These are phyloP conservation scores for Chamaedrilus cognettii DNA, from an alignment of 2,888 invertebrate genomes.

Conservation along the genomic window DNA sequence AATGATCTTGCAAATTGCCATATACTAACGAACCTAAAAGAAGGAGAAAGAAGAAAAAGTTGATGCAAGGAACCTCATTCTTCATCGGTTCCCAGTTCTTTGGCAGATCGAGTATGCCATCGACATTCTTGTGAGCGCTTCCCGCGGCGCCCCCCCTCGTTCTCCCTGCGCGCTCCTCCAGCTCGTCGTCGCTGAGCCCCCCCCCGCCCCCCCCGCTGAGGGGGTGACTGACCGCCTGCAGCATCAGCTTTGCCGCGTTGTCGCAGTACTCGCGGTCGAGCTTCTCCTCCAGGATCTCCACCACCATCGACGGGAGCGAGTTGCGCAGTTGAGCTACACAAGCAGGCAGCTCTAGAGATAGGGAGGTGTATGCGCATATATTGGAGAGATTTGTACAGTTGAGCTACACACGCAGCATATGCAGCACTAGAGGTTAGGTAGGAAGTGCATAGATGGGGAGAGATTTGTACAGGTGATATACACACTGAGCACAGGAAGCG, in stretches of 20 bases:
- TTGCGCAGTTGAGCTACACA: conserved; percentile 48
- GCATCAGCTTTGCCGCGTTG: conserved; percentile 41
- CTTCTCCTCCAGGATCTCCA: conserved; percentile 53
- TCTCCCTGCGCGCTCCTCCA: too few relatives aligned
- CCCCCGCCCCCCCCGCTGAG: neutral
- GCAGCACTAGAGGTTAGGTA: too few relatives aligned
- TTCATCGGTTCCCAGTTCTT: conserved; percentile 42
- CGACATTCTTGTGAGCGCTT: neutral
- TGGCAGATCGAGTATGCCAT: conserved; percentile 31
- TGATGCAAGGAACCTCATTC: too few relatives aligned
- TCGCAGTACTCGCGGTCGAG: conserved; percentile 49
- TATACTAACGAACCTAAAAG: neutral
- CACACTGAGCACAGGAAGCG: too few relatives aligned
- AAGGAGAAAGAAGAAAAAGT: neutral
- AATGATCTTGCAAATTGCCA: neutral
- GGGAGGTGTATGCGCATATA: neutral
- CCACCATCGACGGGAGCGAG: conserved; percentile 51
- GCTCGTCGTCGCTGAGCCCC: neutral
- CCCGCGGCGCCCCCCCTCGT: neutral
- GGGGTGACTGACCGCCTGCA: conserved; percentile 13
- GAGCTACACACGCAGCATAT: too few relatives aligned
- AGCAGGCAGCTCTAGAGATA: neutral
- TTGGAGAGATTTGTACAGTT: too few relatives aligned
- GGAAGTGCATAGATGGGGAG: too few relatives aligned
- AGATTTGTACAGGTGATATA: too few relatives aligned